phyloP scores from a whole-genome alignment of 2,113 vertebrate genomes.

The Balaenoptera acutorostrata region DNA sequence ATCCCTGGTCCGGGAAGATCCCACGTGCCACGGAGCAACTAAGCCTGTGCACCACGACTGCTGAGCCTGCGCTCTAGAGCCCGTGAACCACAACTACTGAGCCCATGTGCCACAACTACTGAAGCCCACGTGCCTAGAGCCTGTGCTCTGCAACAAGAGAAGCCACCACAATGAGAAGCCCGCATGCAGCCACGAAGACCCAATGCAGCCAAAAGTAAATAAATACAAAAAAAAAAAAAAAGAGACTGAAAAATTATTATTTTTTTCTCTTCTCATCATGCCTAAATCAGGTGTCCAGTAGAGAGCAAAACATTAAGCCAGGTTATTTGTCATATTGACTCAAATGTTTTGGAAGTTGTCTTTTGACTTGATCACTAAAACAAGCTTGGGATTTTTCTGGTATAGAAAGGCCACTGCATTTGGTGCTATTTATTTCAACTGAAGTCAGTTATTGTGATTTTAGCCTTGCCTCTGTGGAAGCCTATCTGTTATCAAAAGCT shows the following conservation, averaged over 20 bases:
- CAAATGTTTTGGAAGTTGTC: not conserved
- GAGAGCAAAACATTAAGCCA: not conserved
- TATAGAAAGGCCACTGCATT: not conserved
- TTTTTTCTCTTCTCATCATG: not conserved
- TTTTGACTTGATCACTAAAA: not conserved
- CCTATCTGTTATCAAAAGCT: constrained; percentile 6
- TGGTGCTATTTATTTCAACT: not conserved
- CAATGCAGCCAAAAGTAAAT: no score
- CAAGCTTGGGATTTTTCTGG: not conserved
- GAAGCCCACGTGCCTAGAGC: no score
- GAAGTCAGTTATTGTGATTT: not conserved
- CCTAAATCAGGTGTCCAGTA: not conserved
- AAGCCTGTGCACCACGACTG: accelerated
- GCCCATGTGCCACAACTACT: no score
- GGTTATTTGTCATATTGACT: not conserved
- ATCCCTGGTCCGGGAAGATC: no score
- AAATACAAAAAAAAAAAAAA: no score
- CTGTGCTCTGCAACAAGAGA: no score
- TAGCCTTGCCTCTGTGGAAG: not conserved
- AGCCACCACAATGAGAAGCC: no score
- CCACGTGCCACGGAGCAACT: no score
- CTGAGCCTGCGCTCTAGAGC: no score
- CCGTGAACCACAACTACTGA: no score
- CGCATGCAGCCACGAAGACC: no score
- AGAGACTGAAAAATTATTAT: not conserved